Evolutionary conservation across 1,140 invertebrate genomes (phyloP), one percentile per base, ranked within the genome.

Genomic region (Melipona quadrifasciata): DNA sequence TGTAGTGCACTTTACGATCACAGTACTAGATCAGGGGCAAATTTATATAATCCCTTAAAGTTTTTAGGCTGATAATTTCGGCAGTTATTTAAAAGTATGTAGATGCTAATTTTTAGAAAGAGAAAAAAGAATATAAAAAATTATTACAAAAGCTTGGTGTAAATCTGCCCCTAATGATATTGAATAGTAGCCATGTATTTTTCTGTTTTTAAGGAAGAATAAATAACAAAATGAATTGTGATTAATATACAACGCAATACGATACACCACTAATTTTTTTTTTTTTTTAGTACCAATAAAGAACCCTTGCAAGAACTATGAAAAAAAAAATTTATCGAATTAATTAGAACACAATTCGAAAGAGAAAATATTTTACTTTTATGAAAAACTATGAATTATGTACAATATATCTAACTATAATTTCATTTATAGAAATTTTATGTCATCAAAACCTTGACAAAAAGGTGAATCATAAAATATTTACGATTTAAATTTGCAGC

Each of bases 341-440:
- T 70, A 58, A 64, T 71, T 86, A 55, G 64, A 76, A 78, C 75
- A 82, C 31, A 61, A 64, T 80, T 67, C 10, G 39, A 65, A 64
- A 58, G 67, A 86, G 77, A 68, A 74, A 85, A 89, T 71, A 72
- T 72, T 81, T 80, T 83, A 57, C 80, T 80, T 76, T 86, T 76
- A 68, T 77, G 80, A 70, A 86, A 75, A 80, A n/a, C 80, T 89
- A 88, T 14, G 80, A 81, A 77, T 88, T 86, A 88, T 89, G 68
- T 88, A 86, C 87, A 70, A 76, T 89, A 87, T 82, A 79, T 79
- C 70, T 90, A 90, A 81, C 57, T 87, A 73, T 65, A 68, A 82
- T 67, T 89, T 61, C 67, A 51, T 77, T 55, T 65, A 57, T 80
- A 61, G 65, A 74, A 86, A 72, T 47, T 80, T 83, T 55, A 65